These are phyloP conservation scores for Diacarnus erythraeanus DNA, from an alignment of 37 sponge, comb jelly and placozoan species.

Conservation along the genomic window DNA sequence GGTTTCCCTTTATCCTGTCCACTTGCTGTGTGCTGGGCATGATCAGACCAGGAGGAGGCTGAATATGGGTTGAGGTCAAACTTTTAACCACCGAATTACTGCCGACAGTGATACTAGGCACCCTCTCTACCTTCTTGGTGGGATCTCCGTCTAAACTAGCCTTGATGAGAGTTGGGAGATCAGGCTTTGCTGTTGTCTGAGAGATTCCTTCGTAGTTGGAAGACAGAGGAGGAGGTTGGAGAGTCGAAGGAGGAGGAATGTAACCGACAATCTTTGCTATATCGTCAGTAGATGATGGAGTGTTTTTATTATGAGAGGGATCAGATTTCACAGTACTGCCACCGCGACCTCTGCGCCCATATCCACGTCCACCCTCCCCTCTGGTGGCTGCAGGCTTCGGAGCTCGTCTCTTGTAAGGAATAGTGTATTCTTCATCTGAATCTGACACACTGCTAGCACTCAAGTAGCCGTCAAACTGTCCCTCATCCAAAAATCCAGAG, in stretches of 20 bases:
- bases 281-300: not conserved
- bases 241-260: not conserved
- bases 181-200: not conserved
- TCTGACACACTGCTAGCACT: constrained; percentile 34
- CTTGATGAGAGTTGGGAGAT: not conserved
- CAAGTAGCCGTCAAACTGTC: constrained; percentile 1
- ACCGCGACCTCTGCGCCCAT: not conserved
- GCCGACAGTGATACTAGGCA: not conserved
- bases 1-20: not conserved
- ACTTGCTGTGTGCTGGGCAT: too few species aligned
- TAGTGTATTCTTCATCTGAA: constrained; percentile 37
- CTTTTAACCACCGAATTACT: not conserved
- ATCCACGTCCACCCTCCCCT: not conserved
- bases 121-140: not conserved
- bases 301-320: not conserved
- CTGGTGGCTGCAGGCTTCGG: not conserved
- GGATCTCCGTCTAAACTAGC: not conserved
- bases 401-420: constrained; percentile 4
- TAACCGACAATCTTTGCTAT: not conserved
- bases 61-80: constrained; percentile 11
- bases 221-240: not conserved
- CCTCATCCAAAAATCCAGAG: not conserved
- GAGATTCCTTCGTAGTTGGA: not conserved
- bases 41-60: constrained; percentile 21
- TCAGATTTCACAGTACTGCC: not conserved